These are phyloP conservation scores for Huso huso DNA, from an alignment of 2,797 vertebrate genomes.

Conservation along the genomic window DNA sequence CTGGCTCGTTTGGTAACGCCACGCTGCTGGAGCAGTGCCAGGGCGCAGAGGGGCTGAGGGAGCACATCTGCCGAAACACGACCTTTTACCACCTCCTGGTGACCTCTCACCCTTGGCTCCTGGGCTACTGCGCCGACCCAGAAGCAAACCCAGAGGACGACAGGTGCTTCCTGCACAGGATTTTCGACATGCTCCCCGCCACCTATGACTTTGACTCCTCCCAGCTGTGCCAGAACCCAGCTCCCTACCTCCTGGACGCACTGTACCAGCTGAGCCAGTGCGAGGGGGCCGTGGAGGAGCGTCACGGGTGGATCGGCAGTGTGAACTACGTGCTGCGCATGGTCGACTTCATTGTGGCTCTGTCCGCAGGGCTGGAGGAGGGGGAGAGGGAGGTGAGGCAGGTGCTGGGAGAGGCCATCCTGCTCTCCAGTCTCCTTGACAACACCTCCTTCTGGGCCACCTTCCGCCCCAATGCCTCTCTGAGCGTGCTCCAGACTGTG, in stretches of 20 bases:
- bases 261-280: constrained; percentile 66
- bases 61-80: constrained; percentile 65
- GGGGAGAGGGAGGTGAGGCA: constrained; percentile 66
- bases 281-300: constrained; percentile 58
- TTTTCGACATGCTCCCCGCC: constrained; percentile 70
- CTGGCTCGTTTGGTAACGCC: constrained; percentile 47
- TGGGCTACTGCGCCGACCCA: constrained; percentile 51
- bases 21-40: constrained; percentile 54
- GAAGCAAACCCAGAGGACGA: constrained; percentile 40
- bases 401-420: constrained; percentile 72
- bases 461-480: constrained; percentile 60
- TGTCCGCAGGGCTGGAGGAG: constrained; percentile 59
- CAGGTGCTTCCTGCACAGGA: constrained; percentile 70
- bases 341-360: constrained; percentile 70
- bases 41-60: constrained; percentile 49
- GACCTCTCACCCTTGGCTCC: constrained; percentile 43
- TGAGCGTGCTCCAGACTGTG: constrained; percentile 68
- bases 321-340: constrained; percentile 72
- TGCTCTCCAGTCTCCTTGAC: constrained; percentile 81
- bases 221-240: constrained; percentile 67
- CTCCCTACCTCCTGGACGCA: constrained; percentile 61
- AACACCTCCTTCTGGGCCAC: constrained; percentile 73
- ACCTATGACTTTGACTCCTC: constrained; percentile 61
- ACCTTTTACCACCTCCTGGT: constrained; percentile 56
- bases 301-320: constrained; percentile 52